These are phyloP conservation scores for Chondrilla cf. caribensis DNA, from an alignment of 37 sponge, comb jelly and placozoan genomes.

Conservation along the genomic window DNA sequence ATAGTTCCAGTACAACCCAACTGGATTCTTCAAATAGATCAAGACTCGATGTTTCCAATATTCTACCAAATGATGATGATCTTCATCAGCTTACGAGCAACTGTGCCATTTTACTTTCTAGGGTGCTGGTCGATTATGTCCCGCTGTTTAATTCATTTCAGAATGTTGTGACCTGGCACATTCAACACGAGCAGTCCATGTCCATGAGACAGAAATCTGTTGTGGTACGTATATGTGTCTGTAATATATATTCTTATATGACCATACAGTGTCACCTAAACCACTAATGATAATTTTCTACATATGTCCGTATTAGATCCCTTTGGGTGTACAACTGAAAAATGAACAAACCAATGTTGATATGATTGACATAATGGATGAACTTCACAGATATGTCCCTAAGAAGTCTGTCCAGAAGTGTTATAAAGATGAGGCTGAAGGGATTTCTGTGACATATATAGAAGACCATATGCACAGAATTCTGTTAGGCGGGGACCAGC, in stretches of 20 bases:
- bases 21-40: background rate
- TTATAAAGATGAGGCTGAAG: background rate
- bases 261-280: too few relatives aligned
- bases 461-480: background rate
- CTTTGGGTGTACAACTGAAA: background rate
- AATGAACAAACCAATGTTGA: background rate
- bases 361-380: constrained; percentile 2
- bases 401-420: background rate
- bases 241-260: too few relatives aligned
- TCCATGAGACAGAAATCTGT: background rate
- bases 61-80: background rate
- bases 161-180: background rate
- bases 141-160: background rate
- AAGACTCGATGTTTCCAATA: background rate
- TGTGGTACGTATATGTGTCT: background rate
- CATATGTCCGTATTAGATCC: too few relatives aligned
- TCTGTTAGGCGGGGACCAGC: background rate
- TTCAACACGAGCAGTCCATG: background rate
- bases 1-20: background rate
- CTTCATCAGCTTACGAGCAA: background rate
- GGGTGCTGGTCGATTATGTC: background rate
- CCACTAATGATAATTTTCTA: too few relatives aligned
- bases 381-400: background rate
- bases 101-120: background rate
- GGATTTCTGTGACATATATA: background rate